Evolutionary conservation across 2,113 vertebrate genomes (phyloP), one percentile per base, ranked within the genome.

Genomic region (Dasyprocta punctata): DNA sequence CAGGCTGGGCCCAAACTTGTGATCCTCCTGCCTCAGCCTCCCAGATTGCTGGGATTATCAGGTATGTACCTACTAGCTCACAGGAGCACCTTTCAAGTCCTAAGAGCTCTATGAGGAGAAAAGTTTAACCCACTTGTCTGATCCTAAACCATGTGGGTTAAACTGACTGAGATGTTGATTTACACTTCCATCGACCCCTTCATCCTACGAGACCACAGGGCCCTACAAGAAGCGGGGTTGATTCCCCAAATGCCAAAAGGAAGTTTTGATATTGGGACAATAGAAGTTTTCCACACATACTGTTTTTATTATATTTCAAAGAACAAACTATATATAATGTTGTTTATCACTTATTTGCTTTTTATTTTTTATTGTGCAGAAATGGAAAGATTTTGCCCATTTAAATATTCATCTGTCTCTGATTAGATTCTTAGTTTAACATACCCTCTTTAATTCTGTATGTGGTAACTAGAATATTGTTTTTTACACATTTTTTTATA

Each of bases 361-460:
- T 87, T 88, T 73, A 28, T 63, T n/a, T 91, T 85, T 67, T 92
- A 61, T 84, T 63, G 14, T 60, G 67, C 44, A 87, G 52, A 86
- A 85, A 56, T 85, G 75, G 49, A 63, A 84, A 85, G 26, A 47
- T 65, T 92, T 93, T 92, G 41, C 61, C 54, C 56, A 22, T 71
- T 56, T 84, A 89, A 91, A 90, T 84, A 58, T 65, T 87, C 22
- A 30, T 80, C n/a, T 63, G 20, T 61, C 44, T 73, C 19, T 73
- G 65, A 60, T 71, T 95, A 90, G 58, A 87, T 58, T 85, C 20
- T 63, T 81, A 81, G 63, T 71, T 94, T 14, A 92, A 84, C 36
- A 91, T 33, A 61, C 8, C 19, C 11, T 65, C 22, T 63, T 2
- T 67, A 91, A 82, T 73, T 90, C 38, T 82, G 67, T 83, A 78